Evolutionary conservation across 2,888 invertebrate genomes (phyloP), one percentile per base, ranked within the genome.

Genomic region (Drosophila mimica): DNA sequence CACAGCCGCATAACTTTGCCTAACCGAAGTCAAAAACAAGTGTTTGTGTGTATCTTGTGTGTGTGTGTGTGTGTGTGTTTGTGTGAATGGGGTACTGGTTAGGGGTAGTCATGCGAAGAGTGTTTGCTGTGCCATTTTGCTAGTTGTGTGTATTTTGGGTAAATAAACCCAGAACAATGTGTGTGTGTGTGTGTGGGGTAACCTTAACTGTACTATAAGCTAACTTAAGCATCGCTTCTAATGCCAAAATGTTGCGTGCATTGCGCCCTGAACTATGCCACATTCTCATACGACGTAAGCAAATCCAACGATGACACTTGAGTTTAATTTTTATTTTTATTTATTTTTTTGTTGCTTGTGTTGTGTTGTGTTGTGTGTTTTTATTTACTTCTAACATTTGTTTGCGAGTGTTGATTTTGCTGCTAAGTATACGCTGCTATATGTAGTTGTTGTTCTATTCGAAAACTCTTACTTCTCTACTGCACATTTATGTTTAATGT

Each of bases 381-480:
- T 69, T 38, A 43, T 57, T 38, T 60, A 34, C 30, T 63, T 70
- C 65, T 73, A 72, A 70, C 67, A 68, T 74, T 67, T 62, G 38
- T 70, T 66, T 66, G 76, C 77, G 69, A 67, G 73, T 76, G 78
- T 79, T 82, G 72, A 69, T 76, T 83, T 76, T 79, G 84, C 81
- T 81, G 77, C 74, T 78, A 78, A 78, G 59, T 78, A 70, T 76
- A 75, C 49, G 67, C 66, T 60, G 66, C 66, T 76, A 77, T 46
- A 79, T 79, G 74, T 88, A 82, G 80, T 82, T 81, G 79, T 79
- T 74, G 69, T 71, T 88, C 84, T 88, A 79, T 81, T 79, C 72
- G 76, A 89, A 90, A 88, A 90, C 89, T 85, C 88, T 86, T 90
- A 90, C 81, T 76, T 82, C 71, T 74, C 86, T 88, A 89, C 90